phyloP scores from a whole-genome alignment of 2,888 invertebrate species.

The Monoplex corrugatus region DNA sequence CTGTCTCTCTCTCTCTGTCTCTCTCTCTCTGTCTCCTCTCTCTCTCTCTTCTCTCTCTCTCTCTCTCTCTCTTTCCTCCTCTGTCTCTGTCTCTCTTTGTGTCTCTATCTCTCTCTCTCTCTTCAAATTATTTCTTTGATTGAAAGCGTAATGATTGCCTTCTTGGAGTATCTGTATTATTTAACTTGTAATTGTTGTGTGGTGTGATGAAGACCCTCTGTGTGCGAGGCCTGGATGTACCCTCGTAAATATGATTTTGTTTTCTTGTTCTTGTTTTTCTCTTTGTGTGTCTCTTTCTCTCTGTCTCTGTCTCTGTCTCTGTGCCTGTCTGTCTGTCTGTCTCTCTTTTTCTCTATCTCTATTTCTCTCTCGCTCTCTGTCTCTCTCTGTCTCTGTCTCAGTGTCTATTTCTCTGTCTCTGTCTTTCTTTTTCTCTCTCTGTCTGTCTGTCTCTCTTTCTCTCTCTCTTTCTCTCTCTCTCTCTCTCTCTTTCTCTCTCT shows the following conservation, averaged over 20 bases:
- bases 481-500: too few species aligned
- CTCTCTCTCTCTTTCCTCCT: constrained; percentile 10
- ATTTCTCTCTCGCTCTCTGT: constrained; percentile 22
- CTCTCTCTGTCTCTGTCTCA: not conserved
- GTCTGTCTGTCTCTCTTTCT: constrained; percentile 22
- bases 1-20: constrained; percentile 31
- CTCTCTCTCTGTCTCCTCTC: too few species aligned
- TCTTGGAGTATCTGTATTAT: too few species aligned
- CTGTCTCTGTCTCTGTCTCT: constrained; percentile 6
- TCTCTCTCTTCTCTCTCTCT: not conserved
- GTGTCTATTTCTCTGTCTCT: not conserved
- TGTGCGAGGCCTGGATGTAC: too few species aligned
- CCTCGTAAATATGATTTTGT: too few species aligned
- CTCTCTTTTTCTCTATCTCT: constrained; percentile 9
- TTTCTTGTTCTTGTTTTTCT: too few species aligned
- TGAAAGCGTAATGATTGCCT: too few species aligned
- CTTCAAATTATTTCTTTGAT: too few species aligned
- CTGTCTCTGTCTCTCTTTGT: constrained; percentile 24
- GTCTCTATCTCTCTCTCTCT: not conserved
- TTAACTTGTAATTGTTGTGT: too few species aligned
- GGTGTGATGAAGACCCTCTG: too few species aligned
- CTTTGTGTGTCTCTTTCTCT: constrained; percentile 7
- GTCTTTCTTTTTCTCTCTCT: constrained; percentile 5
- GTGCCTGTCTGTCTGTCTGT: too few species aligned
- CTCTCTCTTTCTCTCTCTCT: not conserved